Conservation (phyloP, 2,797 vertebrate genomes). For the Acanthurus leucopareius region DNA sequence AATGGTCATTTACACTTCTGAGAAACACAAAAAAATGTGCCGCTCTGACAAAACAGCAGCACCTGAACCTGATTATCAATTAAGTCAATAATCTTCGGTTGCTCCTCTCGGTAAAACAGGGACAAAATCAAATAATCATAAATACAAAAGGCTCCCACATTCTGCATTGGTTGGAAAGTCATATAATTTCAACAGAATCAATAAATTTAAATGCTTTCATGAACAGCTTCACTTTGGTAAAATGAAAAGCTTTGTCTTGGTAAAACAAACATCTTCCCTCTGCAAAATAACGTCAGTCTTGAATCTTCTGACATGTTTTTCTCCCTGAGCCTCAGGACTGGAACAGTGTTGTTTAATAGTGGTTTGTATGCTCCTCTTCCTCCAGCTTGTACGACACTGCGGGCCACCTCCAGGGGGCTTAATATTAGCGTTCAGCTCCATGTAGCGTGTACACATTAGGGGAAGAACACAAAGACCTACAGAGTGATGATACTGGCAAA, state of each 20-base stretch:
- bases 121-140: neutral
- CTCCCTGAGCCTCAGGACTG: neutral
- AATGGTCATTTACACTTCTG: neutral
- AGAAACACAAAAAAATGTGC: neutral
- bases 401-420: conserved; percentile 54
- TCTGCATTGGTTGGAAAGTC: neutral
- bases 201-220: neutral
- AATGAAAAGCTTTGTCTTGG: neutral
- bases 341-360: conserved; percentile 41
- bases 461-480: conserved; percentile 59
- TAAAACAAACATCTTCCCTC: conserved; percentile 14
- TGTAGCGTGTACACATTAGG: conserved; percentile 43
- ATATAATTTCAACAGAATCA: neutral
- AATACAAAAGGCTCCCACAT: neutral
- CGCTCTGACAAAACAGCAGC: neutral
- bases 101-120: neutral
- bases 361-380: conserved; percentile 54
- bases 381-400: conserved; percentile 41
- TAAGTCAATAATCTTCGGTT: neutral
- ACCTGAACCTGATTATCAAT: conserved; percentile 9
- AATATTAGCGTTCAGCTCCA: conserved; percentile 65
- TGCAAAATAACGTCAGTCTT: neutral
- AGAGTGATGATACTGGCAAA: conserved; percentile 32
- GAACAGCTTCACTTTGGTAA: neutral
- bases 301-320: neutral